Conservation (phyloP, 2,797 vertebrate genomes). For the Buceros bicornis region DNA sequence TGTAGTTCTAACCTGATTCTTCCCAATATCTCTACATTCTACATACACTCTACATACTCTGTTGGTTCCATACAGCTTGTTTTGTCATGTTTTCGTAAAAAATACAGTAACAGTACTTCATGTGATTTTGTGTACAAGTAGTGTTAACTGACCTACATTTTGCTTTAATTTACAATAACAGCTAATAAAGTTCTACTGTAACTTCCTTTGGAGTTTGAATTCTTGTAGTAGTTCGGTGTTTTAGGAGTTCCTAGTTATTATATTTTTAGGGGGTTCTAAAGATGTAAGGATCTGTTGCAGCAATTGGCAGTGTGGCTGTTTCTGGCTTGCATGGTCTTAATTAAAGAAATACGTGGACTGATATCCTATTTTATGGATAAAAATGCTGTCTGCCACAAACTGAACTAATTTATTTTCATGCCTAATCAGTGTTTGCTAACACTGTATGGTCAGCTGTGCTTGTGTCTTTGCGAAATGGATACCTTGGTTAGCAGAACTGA, state of each 20-base stretch:
- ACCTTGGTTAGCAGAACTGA: neutral
- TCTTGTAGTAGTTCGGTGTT: neutral
- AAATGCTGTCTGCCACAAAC: neutral
- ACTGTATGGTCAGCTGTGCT: neutral
- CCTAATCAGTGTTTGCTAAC: neutral
- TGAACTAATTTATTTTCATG: neutral
- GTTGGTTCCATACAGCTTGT: neutral
- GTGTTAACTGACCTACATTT: constrained; percentile 14
- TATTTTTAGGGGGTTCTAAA: neutral
- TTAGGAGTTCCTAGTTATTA: neutral
- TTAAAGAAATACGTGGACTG: neutral
- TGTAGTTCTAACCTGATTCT: constrained; percentile 14
- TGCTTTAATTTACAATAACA: neutral
- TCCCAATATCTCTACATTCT: neutral
- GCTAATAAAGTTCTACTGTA: constrained; percentile 56
- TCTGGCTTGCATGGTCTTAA: neutral
- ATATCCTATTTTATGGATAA: neutral
- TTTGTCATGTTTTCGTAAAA: constrained; percentile 1
- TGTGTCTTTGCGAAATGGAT: neutral
- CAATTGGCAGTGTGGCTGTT: neutral
- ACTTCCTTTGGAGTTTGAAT: constrained; percentile 44
- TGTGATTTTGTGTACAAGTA: neutral
- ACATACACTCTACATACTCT: too few relatives aligned
- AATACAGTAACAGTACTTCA: neutral
- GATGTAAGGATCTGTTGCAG: neutral